These are phyloP conservation scores for Onychomys torridus DNA, from an alignment of 2,797 vertebrate genomes.

Conservation along the genomic window DNA sequence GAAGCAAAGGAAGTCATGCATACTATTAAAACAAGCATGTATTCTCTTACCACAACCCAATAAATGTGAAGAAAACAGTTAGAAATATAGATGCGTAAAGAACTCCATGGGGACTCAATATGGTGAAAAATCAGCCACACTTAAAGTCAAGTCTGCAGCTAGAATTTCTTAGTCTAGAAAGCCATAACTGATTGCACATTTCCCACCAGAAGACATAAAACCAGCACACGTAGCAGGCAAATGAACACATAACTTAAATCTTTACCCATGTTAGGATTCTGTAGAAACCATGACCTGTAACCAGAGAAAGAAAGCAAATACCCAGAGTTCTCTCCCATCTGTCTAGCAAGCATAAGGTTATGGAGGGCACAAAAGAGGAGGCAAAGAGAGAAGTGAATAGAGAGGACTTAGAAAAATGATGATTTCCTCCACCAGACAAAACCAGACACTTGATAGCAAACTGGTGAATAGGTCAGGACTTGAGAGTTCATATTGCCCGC, in stretches of 20 bases:
- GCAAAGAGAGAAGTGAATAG: neutral
- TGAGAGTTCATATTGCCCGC: neutral
- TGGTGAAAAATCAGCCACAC: neutral
- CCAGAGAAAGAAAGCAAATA: conserved; percentile 33
- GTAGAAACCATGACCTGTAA: neutral
- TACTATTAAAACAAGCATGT: conserved; percentile 18
- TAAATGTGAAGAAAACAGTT: conserved; percentile 14
- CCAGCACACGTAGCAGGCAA: neutral
- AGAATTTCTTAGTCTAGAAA: neutral
- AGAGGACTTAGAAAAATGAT: neutral
- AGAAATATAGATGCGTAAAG: neutral
- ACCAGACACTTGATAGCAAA: neutral
- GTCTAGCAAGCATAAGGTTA: neutral
- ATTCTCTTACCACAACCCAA: conserved; percentile 37
- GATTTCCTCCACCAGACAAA: neutral
- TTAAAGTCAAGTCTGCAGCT: neutral
- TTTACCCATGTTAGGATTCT: neutral
- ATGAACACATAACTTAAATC: neutral
- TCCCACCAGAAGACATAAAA: neutral
- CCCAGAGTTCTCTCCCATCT: neutral
- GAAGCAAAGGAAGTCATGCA: neutral
- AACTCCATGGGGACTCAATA: neutral
- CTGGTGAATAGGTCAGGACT: neutral
- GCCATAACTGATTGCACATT: conserved; percentile 1
- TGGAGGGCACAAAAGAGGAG: neutral